Evolutionary conservation across 92 coral and sea anemone genomes (phyloP), one percentile per base, ranked within the genome.

Genomic region (Phenganax marumi): DNA sequence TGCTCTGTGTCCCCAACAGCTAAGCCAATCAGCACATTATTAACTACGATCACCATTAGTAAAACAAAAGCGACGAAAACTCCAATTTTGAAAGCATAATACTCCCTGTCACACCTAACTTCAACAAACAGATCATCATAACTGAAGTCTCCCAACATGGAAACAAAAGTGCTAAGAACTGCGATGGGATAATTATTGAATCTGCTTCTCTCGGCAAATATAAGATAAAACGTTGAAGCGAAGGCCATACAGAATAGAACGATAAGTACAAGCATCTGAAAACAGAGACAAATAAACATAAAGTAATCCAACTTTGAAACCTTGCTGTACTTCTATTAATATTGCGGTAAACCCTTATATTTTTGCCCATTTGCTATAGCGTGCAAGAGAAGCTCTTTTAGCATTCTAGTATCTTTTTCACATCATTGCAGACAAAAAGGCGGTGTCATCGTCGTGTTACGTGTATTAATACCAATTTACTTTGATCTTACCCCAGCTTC

Each of bases 1-100:
- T 22, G 13, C 23, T 74, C 79, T 12, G 79, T 52, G 49, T 74
- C 79, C 17, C 79, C 79, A 49, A 74, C 79, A 74, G 79, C 79
- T 17, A 74, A 74, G 49, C 79, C 79, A 52, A 74, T 74, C 62
- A 74, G 39, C 5, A 54, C 64, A 22, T 74, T 74, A n/a, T 74
- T 74, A 8, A 74, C 79, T 5, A 74, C 79, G 48, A 74, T 22
- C 7, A 25, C 39, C 79, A 74, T 74, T 26, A 74, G 61, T 3
- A 74, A 43, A 10, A 74, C 24, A 74, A 74, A 74, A 14, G n/a
- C 39, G 19, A 75, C 39, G 25, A 75, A 75, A 18, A 53, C 58
- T 12, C 10, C 60, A 21, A 75, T 3, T 53, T 54, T 75, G 14
- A 75, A 75, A 25, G 48, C 8, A 75, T 75, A 55, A 13, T 52